Evolutionary conservation across 1,140 invertebrate species (phyloP).

Genomic region (Nephila pilipes): DNA sequence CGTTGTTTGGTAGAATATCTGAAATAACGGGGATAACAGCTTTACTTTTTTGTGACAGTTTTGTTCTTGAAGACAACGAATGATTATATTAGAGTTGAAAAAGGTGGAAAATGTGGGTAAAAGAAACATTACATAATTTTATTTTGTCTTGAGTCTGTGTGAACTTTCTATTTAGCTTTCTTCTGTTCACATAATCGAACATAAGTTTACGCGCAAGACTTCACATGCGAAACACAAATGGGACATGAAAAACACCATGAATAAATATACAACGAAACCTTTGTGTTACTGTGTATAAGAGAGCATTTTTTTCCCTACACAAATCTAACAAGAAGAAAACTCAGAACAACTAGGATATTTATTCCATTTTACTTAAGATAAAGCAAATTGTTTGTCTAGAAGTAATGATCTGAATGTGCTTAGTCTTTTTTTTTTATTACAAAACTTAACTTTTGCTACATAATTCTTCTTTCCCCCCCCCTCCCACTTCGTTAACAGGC

Average conservation of each 20-base stretch:
- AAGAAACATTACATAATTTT: not conserved
- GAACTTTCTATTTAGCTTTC: not conserved
- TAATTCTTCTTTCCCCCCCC: too few species aligned
- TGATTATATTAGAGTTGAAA: not conserved
- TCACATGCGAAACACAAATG: constrained; percentile 18
- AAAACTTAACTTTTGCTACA: too few species aligned
- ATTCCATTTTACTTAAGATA: not conserved
- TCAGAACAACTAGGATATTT: not conserved
- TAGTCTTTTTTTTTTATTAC: too few species aligned
- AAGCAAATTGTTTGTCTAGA: not conserved
- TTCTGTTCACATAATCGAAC: constrained; percentile 1
- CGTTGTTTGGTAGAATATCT: not conserved
- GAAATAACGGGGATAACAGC: not conserved
- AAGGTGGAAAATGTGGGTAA: not conserved
- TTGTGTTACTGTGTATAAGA: not conserved
- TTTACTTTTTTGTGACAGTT: not conserved
- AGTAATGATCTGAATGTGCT: too few species aligned
- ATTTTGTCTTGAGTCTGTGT: not conserved
- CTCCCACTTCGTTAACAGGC: too few species aligned
- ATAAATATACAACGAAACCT: not conserved
- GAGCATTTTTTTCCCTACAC: not conserved
- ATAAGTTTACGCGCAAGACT: not conserved
- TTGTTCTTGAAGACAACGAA: not conserved
- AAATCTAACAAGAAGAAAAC: not conserved
- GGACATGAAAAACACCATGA: not conserved